Evolutionary conservation across 2,113 vertebrate genomes (phyloP).

Genomic region (Nycticryphes semicollaris): DNA sequence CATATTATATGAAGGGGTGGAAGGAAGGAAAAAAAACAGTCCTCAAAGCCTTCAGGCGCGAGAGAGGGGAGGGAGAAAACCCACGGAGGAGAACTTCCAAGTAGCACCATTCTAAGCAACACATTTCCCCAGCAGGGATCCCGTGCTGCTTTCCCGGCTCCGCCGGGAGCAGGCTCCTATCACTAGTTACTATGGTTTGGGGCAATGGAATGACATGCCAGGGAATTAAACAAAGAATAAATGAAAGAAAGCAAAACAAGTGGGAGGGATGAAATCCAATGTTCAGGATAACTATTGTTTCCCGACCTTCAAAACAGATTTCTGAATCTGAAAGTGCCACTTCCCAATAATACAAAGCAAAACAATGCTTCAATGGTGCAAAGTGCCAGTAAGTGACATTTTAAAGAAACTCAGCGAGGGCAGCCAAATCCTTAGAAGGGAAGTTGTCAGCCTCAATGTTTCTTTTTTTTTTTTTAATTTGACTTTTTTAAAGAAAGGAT

Average conservation of each 20-base stretch:
- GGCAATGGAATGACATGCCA: conserved; percentile 49
- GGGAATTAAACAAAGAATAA: conserved; percentile 64
- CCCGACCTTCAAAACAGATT: conserved; percentile 36
- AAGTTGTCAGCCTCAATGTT: conserved; percentile 51
- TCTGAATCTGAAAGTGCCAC: conserved; percentile 64
- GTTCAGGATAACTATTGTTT: conserved; percentile 59
- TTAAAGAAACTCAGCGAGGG: conserved; percentile 40
- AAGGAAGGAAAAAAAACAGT: not conserved
- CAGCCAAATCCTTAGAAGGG: conserved; percentile 46
- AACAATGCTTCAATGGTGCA: conserved; percentile 48
- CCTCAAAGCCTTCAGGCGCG: rapidly evolving
- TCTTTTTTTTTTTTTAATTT: conserved; percentile 34
- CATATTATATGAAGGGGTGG: not conserved
- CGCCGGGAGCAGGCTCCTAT: not conserved
- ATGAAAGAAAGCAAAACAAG: conserved; percentile 66
- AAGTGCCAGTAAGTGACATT: conserved; percentile 18
- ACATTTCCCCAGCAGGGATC: not conserved
- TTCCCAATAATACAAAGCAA: conserved; percentile 46
- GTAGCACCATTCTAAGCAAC: not conserved
- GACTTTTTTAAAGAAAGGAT: not conserved
- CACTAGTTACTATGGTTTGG: conserved; percentile 60
- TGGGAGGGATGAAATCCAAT: conserved; percentile 57
- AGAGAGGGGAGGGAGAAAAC: not conserved
- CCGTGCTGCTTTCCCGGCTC: not conserved
- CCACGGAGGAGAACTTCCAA: not conserved